These are phyloP conservation scores for Peromyscus eremicus DNA, from an alignment of 2,797 vertebrate genomes.

Conservation along the genomic window DNA sequence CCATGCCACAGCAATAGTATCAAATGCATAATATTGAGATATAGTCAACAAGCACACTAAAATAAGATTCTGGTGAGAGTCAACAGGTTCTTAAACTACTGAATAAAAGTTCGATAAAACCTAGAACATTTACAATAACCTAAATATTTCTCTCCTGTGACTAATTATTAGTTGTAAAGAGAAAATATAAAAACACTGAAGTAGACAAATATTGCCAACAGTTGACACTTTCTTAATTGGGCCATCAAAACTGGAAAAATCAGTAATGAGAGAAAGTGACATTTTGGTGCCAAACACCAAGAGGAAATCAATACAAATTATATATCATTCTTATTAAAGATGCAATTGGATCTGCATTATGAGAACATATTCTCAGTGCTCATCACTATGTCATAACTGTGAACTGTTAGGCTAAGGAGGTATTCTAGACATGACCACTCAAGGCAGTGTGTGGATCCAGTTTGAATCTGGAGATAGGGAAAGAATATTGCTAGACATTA, in stretches of 20 bases:
- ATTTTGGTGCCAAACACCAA: background rate
- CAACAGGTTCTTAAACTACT: background rate
- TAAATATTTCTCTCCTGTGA: conserved; percentile 19
- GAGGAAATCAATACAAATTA: background rate
- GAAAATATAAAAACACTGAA: background rate
- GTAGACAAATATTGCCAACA: background rate
- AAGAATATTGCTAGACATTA: conserved; percentile 10
- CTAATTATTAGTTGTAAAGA: background rate
- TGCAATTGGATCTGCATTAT: background rate
- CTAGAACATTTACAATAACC: background rate
- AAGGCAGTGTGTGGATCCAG: background rate
- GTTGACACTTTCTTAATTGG: background rate
- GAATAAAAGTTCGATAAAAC: conserved; percentile 16
- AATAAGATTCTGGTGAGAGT: conserved; percentile 14
- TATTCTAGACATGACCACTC: background rate
- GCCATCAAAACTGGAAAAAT: conserved; percentile 4
- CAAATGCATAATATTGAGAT: conserved; percentile 12
- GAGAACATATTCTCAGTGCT: background rate
- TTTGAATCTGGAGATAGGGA: background rate
- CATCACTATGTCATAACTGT: background rate
- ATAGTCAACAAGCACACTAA: background rate
- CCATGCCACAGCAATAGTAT: background rate
- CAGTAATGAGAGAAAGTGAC: conserved; percentile 42
- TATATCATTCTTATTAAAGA: background rate
- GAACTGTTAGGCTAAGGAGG: background rate